A percentile compares a stretch with the other conserved stretches of the same genome.
phyloP scores from a whole-genome alignment of 1,140 invertebrate genomes.

The Drosophila orena region DNA sequence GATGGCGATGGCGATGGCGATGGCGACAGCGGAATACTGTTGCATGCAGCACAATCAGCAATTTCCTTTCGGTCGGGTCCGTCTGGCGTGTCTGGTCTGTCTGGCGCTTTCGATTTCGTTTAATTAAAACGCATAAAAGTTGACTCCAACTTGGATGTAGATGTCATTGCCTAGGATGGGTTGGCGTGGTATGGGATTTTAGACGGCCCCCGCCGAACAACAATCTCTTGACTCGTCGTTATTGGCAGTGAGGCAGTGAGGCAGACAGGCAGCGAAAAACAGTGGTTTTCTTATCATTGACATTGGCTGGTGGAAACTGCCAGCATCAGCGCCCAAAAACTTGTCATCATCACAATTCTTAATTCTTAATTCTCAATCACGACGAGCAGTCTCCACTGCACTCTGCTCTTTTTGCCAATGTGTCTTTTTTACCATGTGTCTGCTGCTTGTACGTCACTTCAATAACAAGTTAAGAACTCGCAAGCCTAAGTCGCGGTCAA shows the following conservation, averaged over 20 bases:
- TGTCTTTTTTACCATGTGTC: slow-evolving; percentile 1
- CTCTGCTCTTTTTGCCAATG: slow-evolving; percentile 25
- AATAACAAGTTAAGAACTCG: slow-evolving; percentile 58
- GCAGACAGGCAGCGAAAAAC: slow-evolving; percentile 36
- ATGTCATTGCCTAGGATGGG: slow-evolving; percentile 45
- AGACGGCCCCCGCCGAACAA: not conserved
- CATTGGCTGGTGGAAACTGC: slow-evolving; percentile 52
- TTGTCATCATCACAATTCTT: slow-evolving; percentile 56
- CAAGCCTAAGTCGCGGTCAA: slow-evolving; percentile 41
- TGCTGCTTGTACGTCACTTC: slow-evolving; percentile 29
- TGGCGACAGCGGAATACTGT: slow-evolving; percentile 46
- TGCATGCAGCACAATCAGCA: slow-evolving; percentile 63
- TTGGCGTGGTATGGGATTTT: slow-evolving; percentile 27
- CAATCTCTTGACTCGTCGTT: slow-evolving; percentile 35
- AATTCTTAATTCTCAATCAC: too few species aligned
- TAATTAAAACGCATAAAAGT: slow-evolving; percentile 81
- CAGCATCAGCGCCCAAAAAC: slow-evolving; percentile 42
- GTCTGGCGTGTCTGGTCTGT: slow-evolving; percentile 1
- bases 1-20: slow-evolving; percentile 27
- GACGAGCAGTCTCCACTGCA: slow-evolving; percentile 34
- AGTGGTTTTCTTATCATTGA: slow-evolving; percentile 55
- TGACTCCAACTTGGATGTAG: slow-evolving; percentile 22
- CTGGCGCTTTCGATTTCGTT: slow-evolving; percentile 76
- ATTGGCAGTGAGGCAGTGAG: slow-evolving; percentile 56
- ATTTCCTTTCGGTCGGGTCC: slow-evolving; percentile 61